These are phyloP conservation scores for Gymnosoma rotundatum DNA, from an alignment of 2,888 invertebrate genomes.

Conservation along the genomic window DNA sequence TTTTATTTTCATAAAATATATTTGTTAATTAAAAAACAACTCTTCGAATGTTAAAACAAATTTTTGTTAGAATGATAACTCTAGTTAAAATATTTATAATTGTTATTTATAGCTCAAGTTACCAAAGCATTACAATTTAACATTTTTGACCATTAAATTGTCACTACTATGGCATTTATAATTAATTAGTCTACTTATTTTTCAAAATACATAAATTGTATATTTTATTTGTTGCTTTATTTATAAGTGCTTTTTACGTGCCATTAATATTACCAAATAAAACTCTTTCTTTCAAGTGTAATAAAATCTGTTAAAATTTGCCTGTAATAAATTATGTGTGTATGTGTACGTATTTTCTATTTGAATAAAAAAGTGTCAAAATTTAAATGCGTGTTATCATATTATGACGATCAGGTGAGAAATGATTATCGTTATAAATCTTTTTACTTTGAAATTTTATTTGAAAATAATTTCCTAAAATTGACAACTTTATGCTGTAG, in stretches of 20 bases:
- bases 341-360: not conserved
- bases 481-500: no score
- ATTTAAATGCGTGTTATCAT: no score
- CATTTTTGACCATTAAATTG: slow-evolving; percentile 2
- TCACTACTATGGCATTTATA: slow-evolving; percentile 23
- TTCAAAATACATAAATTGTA: slow-evolving; percentile 46
- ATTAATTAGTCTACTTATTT: slow-evolving; percentile 43
- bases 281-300: no score
- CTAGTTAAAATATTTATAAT: slow-evolving; percentile 8
- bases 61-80: no score
- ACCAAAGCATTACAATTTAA: slow-evolving; percentile 47
- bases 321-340: no score
- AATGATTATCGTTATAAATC: slow-evolving; percentile 4
- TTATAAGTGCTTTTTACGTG: not conserved
- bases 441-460: no score
- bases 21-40: no score
- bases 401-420: slow-evolving; percentile 13
- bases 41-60: no score
- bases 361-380: not conserved
- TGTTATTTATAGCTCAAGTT: slow-evolving; percentile 14
- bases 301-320: no score
- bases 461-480: no score
- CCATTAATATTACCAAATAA: not conserved
- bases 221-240: slow-evolving; percentile 22
- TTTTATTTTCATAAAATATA: no score